phyloP scores from a whole-genome alignment of 2,113 vertebrate species.

The Origma solitaria region DNA sequence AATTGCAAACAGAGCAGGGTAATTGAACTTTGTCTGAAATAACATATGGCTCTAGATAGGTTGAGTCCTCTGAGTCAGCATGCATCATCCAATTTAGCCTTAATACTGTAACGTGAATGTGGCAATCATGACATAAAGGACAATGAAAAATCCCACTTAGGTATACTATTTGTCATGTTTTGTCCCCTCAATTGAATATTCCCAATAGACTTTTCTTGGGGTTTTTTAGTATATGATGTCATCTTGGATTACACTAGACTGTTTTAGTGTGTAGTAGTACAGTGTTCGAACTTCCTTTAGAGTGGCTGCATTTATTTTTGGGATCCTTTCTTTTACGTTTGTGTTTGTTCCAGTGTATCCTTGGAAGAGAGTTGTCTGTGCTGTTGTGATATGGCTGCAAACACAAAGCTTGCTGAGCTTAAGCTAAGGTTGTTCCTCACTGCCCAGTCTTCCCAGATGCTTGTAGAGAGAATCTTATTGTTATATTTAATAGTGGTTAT shows the following conservation, averaged over 20 bases:
- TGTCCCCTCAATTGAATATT: background rate
- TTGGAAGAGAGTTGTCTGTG: background rate
- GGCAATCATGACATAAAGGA: background rate
- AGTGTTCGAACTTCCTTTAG: background rate
- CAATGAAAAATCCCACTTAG: background rate
- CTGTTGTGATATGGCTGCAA: background rate
- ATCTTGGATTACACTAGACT: background rate
- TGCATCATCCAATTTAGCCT: background rate
- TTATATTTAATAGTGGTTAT: background rate
- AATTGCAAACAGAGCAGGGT: background rate
- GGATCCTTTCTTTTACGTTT: background rate
- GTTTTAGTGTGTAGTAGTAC: background rate
- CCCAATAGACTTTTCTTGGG: background rate
- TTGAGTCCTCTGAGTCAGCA: background rate
- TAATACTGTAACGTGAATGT: background rate
- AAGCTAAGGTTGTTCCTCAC: background rate
- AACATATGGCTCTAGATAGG: background rate
- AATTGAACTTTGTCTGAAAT: slow-evolving; percentile 7
- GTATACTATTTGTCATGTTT: background rate
- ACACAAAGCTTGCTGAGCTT: background rate
- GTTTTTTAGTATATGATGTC: background rate
- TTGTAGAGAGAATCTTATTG: background rate
- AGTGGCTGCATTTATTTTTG: background rate
- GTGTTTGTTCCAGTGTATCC: background rate
- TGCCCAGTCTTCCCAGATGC: background rate